These are phyloP conservation scores for Epinephelus cyanopodus DNA, from an alignment of 2,113 vertebrate species.

Conservation along the genomic window DNA sequence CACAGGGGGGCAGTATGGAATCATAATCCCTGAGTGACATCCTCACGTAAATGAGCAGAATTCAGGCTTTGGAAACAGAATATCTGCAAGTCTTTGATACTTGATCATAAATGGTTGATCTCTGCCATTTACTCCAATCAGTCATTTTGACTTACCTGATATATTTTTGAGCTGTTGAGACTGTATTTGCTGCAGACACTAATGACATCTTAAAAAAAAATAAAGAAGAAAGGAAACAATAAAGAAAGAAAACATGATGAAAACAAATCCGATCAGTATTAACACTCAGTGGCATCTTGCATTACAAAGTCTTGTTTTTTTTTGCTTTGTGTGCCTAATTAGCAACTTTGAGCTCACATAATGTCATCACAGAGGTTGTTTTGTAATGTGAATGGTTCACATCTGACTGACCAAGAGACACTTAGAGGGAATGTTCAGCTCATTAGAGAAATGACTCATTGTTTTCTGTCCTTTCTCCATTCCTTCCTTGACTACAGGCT, in stretches of 20 bases:
- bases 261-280: background rate
- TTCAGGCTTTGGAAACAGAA: slow-evolving; percentile 31
- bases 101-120: slow-evolving; percentile 52
- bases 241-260: background rate
- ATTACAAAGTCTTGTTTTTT: slow-evolving; percentile 25
- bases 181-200: background rate
- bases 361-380: slow-evolving; percentile 58
- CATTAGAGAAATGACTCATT: slow-evolving; percentile 80
- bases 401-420: slow-evolving; percentile 64
- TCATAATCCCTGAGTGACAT: slow-evolving; percentile 62
- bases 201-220: slow-evolving; percentile 2
- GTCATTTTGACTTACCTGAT: slow-evolving; percentile 36
- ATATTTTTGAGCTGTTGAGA: slow-evolving; percentile 24
- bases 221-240: background rate
- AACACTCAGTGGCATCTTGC: slow-evolving; percentile 18
- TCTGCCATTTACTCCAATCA: slow-evolving; percentile 40
- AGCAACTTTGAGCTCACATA: slow-evolving; percentile 55
- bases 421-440: slow-evolving; percentile 74
- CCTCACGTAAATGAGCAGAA: slow-evolving; percentile 27
- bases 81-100: slow-evolving; percentile 51
- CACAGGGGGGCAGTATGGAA: slow-evolving; percentile 84
- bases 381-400: slow-evolving; percentile 66
- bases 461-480: slow-evolving; percentile 65
- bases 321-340: slow-evolving; percentile 59
- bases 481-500: slow-evolving; percentile 71